phyloP scores from a whole-genome alignment of 2,888 invertebrate genomes.

The Drosophila phalerata region DNA sequence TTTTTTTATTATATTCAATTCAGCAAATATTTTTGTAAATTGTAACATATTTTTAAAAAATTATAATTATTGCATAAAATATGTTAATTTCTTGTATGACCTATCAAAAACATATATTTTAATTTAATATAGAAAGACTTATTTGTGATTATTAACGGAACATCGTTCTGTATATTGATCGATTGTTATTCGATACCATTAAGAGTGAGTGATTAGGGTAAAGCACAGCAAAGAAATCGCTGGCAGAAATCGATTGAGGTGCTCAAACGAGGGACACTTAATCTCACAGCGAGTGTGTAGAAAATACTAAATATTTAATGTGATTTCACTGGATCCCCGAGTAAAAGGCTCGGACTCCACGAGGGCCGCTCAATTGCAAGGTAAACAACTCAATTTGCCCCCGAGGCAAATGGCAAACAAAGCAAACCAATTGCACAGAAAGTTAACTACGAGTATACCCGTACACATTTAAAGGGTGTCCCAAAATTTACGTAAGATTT shows the following conservation, averaged over 20 bases:
- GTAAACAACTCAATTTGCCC: slow-evolving; percentile 74
- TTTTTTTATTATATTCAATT: too few relatives aligned
- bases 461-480: not conserved
- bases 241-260: slow-evolving; percentile 9
- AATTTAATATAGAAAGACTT: not conserved
- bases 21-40: too few relatives aligned
- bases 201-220: not conserved
- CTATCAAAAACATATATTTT: not conserved
- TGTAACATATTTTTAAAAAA: too few relatives aligned
- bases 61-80: too few relatives aligned
- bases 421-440: slow-evolving; percentile 54
- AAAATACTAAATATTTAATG: slow-evolving; percentile 55
- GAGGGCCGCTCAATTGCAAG: slow-evolving; percentile 62
- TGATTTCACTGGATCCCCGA: slow-evolving; percentile 32
- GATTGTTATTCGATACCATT: not conserved
- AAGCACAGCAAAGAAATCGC: not conserved
- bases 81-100: not conserved
- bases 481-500: not conserved
- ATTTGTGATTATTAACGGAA: not conserved
- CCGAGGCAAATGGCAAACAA: slow-evolving; percentile 46
- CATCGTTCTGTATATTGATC: slow-evolving; percentile 4
- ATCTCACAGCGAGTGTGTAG: slow-evolving; percentile 42
- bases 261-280: slow-evolving; percentile 13
- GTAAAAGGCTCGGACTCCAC: slow-evolving; percentile 22
- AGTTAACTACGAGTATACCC: slow-evolving; percentile 12